phyloP scores from a whole-genome alignment of 2,797 vertebrate genomes.

The Aulostomus chinensis region DNA sequence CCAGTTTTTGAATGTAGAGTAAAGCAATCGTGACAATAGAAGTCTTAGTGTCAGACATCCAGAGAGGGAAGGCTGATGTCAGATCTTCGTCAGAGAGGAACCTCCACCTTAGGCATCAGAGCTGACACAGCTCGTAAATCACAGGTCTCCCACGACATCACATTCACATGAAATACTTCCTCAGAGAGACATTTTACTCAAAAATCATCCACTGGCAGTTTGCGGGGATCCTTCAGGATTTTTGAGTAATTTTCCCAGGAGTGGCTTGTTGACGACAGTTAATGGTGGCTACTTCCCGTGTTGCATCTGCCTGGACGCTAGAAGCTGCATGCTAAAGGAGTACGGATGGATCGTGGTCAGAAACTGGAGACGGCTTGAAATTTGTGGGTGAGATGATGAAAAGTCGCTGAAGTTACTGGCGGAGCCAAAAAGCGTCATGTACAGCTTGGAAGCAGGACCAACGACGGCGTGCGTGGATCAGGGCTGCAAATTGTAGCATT shows the following conservation, averaged over 20 bases:
- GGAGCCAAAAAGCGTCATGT: no score
- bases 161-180: constrained; percentile 24
- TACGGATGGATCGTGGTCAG: no score
- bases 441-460: no score
- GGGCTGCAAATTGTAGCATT: no score
- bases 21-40: background rate
- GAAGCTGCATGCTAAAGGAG: constrained; percentile 30
- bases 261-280: no score
- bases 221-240: constrained; percentile 7
- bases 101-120: constrained; percentile 53
- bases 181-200: constrained; percentile 32
- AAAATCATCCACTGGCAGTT: constrained; percentile 19
- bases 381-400: no score
- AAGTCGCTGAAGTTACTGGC: no score
- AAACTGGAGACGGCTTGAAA: no score
- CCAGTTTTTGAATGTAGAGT: background rate
- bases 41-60: no score
- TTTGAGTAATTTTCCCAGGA: constrained; percentile 48
- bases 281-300: no score
- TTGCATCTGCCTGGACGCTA: constrained; percentile 32
- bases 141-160: constrained; percentile 34
- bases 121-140: constrained; percentile 38
- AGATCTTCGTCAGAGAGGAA: constrained; percentile 47
- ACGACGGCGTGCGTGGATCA: no score
- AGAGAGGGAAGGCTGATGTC: no score